phyloP scores from a whole-genome alignment of 2,113 vertebrate genomes.

The Stictonetta naevosa region DNA sequence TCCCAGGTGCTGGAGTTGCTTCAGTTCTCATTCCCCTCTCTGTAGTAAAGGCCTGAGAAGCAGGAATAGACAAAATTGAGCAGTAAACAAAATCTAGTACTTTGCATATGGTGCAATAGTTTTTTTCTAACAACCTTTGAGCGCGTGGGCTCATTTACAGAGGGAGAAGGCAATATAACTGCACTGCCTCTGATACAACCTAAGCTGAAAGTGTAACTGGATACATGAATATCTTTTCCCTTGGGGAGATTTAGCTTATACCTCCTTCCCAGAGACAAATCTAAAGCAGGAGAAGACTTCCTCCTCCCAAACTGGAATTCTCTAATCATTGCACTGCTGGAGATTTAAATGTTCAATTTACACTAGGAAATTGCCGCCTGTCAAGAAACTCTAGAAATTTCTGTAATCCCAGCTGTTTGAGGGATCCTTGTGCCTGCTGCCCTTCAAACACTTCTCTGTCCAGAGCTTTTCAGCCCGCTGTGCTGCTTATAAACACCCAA shows the following conservation, averaged over 20 bases:
- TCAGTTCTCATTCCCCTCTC: not conserved
- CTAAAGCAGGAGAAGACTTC: not conserved
- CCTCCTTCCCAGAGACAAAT: not conserved
- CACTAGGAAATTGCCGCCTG: not conserved
- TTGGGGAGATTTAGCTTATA: not conserved
- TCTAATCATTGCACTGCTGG: not conserved
- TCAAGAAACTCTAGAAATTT: not conserved
- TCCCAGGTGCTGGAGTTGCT: not conserved
- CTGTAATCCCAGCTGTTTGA: not conserved
- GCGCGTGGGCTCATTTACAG: not conserved
- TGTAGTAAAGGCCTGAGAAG: not conserved
- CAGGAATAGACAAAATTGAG: not conserved
- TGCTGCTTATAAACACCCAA: not conserved
- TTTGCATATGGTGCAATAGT: not conserved
- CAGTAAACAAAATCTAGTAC: not conserved
- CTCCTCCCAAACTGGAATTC: not conserved
- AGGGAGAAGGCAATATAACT: not conserved
- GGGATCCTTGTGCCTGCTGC: not conserved
- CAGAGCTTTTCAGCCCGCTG: not conserved
- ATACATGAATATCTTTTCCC: not conserved
- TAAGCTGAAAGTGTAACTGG: not conserved
- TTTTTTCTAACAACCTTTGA: not conserved
- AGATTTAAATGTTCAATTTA: not conserved
- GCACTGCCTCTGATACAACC: not conserved
- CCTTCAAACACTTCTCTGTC: not conserved